Percentiles rank a stretch among this genome's conserved stretches.
These are phyloP conservation scores for Sebastes schlegelii DNA, from an alignment of 2,113 vertebrate genomes.

Conservation along the genomic window DNA sequence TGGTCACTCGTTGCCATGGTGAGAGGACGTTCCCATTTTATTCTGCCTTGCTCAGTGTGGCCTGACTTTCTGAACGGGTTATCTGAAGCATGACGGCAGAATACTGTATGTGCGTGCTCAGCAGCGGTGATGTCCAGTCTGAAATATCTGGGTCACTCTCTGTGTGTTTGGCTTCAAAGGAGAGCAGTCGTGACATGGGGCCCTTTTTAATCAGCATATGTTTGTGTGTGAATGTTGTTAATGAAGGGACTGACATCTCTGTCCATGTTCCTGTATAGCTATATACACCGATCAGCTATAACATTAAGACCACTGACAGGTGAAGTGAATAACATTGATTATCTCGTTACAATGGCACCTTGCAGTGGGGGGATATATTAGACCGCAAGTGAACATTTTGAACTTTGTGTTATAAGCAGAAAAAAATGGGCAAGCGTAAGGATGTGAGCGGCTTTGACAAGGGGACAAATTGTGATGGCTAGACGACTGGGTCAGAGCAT, in stretches of 20 bases:
- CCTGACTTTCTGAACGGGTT: constrained; percentile 43
- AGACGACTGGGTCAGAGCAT: too few relatives aligned
- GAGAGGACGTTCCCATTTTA: constrained; percentile 7
- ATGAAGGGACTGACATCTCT: neutral
- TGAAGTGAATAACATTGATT: too few relatives aligned
- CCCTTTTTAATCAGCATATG: constrained; percentile 16
- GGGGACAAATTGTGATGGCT: too few relatives aligned
- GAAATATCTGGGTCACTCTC: constrained; percentile 39
- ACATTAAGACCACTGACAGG: too few relatives aligned
- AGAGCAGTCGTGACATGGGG: constrained; percentile 19
- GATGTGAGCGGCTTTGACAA: too few relatives aligned
- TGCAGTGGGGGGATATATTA: too few relatives aligned
- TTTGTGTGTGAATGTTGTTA: neutral
- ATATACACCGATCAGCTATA: neutral
- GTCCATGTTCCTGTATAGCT: neutral
- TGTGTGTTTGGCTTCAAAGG: constrained; percentile 17
- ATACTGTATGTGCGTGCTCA: constrained; percentile 14
- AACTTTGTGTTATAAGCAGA: too few relatives aligned
- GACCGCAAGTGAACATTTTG: too few relatives aligned
- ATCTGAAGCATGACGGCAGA: constrained; percentile 39
- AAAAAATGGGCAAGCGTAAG: too few relatives aligned
- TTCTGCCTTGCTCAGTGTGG: constrained; percentile 27
- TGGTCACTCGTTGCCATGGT: constrained; percentile 18
- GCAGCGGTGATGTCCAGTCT: constrained; percentile 1
- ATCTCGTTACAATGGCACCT: too few relatives aligned